Evolutionary conservation across 2,888 invertebrate genomes (phyloP).

Genomic region (Xanthorhoe designata): DNA sequence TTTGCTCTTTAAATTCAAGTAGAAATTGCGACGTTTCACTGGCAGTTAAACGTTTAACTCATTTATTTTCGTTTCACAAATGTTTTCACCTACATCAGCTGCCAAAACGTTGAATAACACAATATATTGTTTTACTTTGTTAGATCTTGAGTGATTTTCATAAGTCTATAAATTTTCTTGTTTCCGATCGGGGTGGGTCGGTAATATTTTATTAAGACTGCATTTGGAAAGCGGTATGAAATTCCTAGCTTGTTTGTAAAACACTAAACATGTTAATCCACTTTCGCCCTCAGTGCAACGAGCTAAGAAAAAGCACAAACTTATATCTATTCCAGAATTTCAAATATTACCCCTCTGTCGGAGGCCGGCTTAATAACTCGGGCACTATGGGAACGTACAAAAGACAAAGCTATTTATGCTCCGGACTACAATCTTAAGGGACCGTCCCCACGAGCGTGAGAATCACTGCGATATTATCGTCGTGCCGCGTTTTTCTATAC

Average conservation of each 20-base stretch:
- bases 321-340: conserved; percentile 1
- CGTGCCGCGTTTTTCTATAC: no score
- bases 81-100: conserved; percentile 6
- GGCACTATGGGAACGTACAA: no score
- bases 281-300: conserved; percentile 67
- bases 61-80: conserved; percentile 1
- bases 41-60: not conserved
- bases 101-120: not conserved
- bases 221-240: conserved; percentile 70
- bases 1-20: not conserved
- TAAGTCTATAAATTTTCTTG: conserved; percentile 19
- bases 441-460: no score
- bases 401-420: not conserved
- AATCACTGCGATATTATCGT: no score
- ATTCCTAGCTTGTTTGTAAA: conserved; percentile 56
- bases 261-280: conserved; percentile 61
- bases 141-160: conserved; percentile 10
- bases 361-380: no score
- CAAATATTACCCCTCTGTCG: not conserved
- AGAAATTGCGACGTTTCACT: conserved; percentile 1
- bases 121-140: not conserved
- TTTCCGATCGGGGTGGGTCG: conserved; percentile 13
- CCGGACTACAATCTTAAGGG: not conserved
- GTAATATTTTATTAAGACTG: conserved; percentile 28
- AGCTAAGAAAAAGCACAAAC: conserved; percentile 17